Evolutionary conservation across 2,888 invertebrate genomes (phyloP).

Genomic region (Arrhopalites spinosus): DNA sequence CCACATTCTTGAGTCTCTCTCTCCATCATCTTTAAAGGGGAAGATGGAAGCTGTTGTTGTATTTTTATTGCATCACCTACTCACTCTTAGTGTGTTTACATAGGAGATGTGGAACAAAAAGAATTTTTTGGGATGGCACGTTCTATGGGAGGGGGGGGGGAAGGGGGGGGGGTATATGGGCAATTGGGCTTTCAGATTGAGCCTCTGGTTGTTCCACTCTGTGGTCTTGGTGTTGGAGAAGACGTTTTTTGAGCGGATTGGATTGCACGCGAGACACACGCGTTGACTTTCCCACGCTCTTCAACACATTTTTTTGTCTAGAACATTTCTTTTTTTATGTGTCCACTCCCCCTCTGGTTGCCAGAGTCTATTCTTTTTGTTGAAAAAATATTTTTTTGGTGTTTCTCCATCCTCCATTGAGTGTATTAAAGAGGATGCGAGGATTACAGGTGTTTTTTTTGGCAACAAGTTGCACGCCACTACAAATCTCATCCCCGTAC

Average conservation of each 20-base stretch:
- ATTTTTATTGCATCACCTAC: too few relatives aligned
- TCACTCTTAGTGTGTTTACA: too few relatives aligned
- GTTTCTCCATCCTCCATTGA: too few relatives aligned
- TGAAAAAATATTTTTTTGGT: background rate
- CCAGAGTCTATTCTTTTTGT: background rate
- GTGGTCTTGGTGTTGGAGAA: background rate
- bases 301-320: constrained; percentile 25
- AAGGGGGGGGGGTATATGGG: background rate
- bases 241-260: background rate
- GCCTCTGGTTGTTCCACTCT: background rate
- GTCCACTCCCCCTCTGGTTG: background rate
- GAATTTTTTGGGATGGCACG: too few relatives aligned
- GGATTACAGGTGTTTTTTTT: too few relatives aligned
- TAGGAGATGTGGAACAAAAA: too few relatives aligned
- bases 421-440: background rate
- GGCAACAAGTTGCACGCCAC: background rate
- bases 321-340: constrained; percentile 7
- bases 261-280: constrained; percentile 53
- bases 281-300: constrained; percentile 55
- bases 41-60: too few relatives aligned
- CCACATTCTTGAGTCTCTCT: too few relatives aligned
- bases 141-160: background rate
- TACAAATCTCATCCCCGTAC: background rate
- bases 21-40: too few relatives aligned
- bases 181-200: background rate